Conservation (phyloP, 2,797 vertebrate species). For the Pangasius macronema region DNA sequence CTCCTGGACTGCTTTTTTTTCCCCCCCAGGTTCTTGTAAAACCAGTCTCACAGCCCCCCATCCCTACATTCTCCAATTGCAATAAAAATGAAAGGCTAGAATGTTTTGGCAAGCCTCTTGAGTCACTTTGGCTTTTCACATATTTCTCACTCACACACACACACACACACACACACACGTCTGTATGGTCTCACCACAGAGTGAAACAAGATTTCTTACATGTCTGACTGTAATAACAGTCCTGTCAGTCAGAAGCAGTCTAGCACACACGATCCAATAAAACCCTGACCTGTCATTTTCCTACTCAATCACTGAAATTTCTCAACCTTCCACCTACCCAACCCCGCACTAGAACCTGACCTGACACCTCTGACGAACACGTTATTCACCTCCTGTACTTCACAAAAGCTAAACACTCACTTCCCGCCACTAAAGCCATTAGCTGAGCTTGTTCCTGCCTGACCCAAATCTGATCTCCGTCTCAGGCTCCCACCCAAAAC, state of each 20-base stretch:
- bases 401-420: not conserved
- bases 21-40: not conserved
- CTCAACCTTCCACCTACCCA: not conserved
- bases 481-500: slow-evolving; percentile 52
- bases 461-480: slow-evolving; percentile 59
- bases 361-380: slow-evolving; percentile 15
- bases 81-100: slow-evolving; percentile 31
- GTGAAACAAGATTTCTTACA: slow-evolving; percentile 11
- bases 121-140: not conserved
- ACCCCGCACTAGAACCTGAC: not conserved
- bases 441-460: slow-evolving; percentile 38
- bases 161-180: slow-evolving; percentile 28
- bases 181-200: not conserved
- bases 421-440: slow-evolving; percentile 22
- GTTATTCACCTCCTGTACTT: not conserved
- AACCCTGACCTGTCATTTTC: slow-evolving; percentile 1
- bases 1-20: not conserved
- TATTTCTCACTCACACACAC: not conserved
- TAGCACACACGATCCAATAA: slow-evolving; percentile 16
- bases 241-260: slow-evolving; percentile 13
- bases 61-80: slow-evolving; percentile 3
- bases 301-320: not conserved
- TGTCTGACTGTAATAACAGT: slow-evolving; percentile 16
- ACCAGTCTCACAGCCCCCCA: not conserved
- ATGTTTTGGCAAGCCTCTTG: slow-evolving; percentile 11